Evolutionary conservation across 2,113 vertebrate species (phyloP), one percentile per base, ranked within the genome.

Genomic region (Ascaphus truei): DNA sequence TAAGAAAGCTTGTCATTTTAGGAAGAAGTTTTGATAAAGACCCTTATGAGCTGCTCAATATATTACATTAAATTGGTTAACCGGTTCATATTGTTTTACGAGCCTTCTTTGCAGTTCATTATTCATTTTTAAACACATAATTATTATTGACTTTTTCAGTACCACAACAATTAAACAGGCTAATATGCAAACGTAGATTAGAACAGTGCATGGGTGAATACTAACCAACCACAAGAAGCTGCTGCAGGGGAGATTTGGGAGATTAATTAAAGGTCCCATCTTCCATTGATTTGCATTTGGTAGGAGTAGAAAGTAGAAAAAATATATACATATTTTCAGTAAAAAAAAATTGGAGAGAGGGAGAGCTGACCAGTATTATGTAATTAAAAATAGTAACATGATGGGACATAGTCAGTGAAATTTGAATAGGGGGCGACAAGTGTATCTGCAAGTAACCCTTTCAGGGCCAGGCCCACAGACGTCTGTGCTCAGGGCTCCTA

Each of bases 91-190:
- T 25, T 39, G 56, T 15, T 20, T 58, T 22, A 23, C 36, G 20
- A 58, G n/a, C 33, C 6, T 12, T 39, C 56, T 25, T 20, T 3
- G 5, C 20, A 23, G 34, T 13, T 22, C 11, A 39, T 58, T 58
- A 58, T 34, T 58, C 20, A 23, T 58, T 33, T 36, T 25, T 34
- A 36, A n/a, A 57, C 37, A 25, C 56, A 58, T 58, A 58, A 58
- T 39, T 58, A 33, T 20, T 37, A 58, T 58, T 58, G 56, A 58
- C 16, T 58, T n/a, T 34, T 39, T 39, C 33, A 26, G 34, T 39
- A 11, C 10, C 13, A 22, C 33, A 58, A 39, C 56, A 58, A 58
- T 58, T 58, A 58, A 37, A 39, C 20, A 6, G 22, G 22, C 37
- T 39, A 25, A 25, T 23, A 39, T 58, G 31, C 2, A 23, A 23